A percentile compares a stretch with the other conserved stretches of the same genome.
These are phyloP conservation scores for Tarsius wallacei DNA, from an alignment of 2,797 vertebrate genomes.

Conservation along the genomic window DNA sequence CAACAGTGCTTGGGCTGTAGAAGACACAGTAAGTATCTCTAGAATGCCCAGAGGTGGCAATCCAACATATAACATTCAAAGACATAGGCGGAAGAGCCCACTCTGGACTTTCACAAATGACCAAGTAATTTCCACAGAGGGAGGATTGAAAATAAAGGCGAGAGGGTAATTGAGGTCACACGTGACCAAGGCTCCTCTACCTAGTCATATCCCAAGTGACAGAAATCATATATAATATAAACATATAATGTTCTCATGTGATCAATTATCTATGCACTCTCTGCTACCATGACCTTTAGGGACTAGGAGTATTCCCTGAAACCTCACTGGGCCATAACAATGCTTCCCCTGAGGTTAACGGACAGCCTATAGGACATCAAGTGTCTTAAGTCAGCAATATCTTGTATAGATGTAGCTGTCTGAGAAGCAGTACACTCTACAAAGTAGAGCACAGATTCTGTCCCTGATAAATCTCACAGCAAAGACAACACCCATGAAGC, in stretches of 20 bases:
- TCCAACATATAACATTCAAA: background rate
- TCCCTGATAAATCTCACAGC: background rate
- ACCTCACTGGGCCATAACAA: background rate
- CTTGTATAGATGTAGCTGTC: background rate
- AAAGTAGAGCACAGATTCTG: background rate
- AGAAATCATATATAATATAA: background rate
- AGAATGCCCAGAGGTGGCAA: background rate
- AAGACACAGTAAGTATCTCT: background rate
- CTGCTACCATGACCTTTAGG: background rate
- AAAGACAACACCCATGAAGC: background rate
- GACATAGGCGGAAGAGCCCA: background rate
- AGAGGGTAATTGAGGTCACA: background rate
- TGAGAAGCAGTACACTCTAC: background rate
- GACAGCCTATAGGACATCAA: background rate
- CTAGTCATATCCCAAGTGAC: background rate
- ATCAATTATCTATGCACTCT: background rate
- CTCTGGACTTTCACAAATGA: conserved; percentile 34
- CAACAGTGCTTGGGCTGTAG: background rate
- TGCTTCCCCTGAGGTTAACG: background rate
- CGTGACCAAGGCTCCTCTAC: background rate
- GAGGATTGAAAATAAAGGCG: conserved; percentile 13
- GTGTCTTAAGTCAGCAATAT: background rate
- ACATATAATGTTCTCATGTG: background rate
- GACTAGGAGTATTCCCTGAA: background rate
- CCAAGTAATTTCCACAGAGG: background rate